Percentiles rank a stretch among this genome's conserved stretches.
Evolutionary conservation across 1,140 invertebrate genomes (phyloP).

Genomic region (Gryllus bimaculatus): DNA sequence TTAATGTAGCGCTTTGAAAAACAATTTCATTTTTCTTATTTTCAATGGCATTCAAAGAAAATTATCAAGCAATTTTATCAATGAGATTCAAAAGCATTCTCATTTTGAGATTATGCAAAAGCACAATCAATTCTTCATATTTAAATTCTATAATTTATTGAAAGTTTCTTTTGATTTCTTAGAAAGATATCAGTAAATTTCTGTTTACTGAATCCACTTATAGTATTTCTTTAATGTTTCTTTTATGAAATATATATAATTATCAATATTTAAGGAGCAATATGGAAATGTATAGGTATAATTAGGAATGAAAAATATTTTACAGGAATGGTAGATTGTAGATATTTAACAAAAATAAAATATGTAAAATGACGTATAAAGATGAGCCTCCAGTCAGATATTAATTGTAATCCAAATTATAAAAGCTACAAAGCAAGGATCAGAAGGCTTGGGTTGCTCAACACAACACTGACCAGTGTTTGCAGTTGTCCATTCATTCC

Average conservation of each 20-base stretch:
- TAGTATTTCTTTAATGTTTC: neutral
- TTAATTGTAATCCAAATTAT: neutral
- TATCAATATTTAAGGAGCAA: neutral
- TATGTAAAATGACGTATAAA: neutral
- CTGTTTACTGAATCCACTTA: neutral
- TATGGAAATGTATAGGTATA: neutral
- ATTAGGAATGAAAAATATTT: neutral
- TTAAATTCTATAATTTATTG: no score
- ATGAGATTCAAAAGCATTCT: neutral
- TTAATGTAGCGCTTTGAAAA: no score
- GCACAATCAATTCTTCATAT: no score
- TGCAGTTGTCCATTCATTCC: neutral
- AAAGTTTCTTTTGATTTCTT: no score
- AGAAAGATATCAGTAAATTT: neutral
- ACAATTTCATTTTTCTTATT: no score
- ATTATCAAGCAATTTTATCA: neutral
- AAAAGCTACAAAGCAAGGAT: neutral
- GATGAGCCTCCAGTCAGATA: neutral
- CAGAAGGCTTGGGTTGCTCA: neutral
- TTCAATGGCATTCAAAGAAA: no score
- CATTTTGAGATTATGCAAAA: no score
- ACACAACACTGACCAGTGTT: slow-evolving; percentile 3
- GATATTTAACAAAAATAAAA: neutral
- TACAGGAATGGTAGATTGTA: neutral
- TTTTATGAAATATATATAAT: neutral